Conservation (phyloP, 2,888 invertebrate species). For the Daptonema setosum region DNA sequence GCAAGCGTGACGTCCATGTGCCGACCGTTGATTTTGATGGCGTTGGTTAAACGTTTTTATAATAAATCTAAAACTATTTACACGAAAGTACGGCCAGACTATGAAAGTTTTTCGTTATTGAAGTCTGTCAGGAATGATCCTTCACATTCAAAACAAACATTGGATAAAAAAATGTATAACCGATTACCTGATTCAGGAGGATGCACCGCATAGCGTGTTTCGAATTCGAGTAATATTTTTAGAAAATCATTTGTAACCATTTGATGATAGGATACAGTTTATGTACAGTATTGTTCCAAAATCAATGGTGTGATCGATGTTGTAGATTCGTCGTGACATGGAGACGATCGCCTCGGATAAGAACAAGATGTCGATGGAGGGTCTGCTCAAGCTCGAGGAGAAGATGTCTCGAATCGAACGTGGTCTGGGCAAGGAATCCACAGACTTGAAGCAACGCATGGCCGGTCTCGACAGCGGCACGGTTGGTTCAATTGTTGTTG, state of each 20-base stretch:
- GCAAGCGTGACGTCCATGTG: constrained; percentile 17
- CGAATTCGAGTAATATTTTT: too few relatives aligned
- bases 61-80: too few relatives aligned
- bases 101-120: neutral
- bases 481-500: neutral
- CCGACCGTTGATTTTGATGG: constrained; percentile 20
- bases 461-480: neutral
- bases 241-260: too few relatives aligned
- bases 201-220: too few relatives aligned
- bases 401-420: constrained; percentile 22
- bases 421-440: constrained; percentile 12
- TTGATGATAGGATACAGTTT: too few relatives aligned
- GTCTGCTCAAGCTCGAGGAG: constrained; percentile 23
- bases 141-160: too few relatives aligned
- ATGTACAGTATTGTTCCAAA: too few relatives aligned
- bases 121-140: neutral
- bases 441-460: constrained; percentile 8
- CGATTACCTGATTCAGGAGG: too few relatives aligned
- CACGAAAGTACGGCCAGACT: neutral
- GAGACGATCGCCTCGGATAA: constrained; percentile 24
- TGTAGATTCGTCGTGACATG: constrained; percentile 22
- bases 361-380: constrained; percentile 25
- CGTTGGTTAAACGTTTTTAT: too few relatives aligned
- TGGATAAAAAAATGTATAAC: too few relatives aligned
- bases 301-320: too few relatives aligned